Base-by-base conservation (phyloP, 1,140 invertebrate species). In the Meloidogyne floridensis region DNA sequence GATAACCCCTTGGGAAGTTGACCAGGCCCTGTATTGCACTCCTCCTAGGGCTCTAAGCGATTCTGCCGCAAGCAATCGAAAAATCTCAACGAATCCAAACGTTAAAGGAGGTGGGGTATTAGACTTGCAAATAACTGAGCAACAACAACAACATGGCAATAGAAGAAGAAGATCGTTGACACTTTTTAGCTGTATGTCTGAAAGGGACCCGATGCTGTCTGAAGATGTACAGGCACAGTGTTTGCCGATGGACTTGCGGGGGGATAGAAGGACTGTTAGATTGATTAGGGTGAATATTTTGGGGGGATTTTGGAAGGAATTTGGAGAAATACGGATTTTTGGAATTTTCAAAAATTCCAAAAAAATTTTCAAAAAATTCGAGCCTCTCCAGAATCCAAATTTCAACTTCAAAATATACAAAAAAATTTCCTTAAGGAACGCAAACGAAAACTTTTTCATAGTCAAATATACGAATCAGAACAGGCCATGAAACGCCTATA, bases 391-490 rank as follows among this genome's bases (percentile, higher is more conserved):
- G 15, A 10, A 42, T 72, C 10, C 43, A 32, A 32, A 32, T 53
- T 80, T 80, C 7, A 15, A 81, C 15, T 13, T 47, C 32, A 2
- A 54, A 47, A 54, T 32, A 77, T 42, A 13, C 18, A 69, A 72
- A 4, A 3, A 72, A 70, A 54, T 42, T 20, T 59, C 65, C 83
- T 87, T 65, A 89, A 94, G 94, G 93, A 94, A 89, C 92, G 94
- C 90, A 93, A 93, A 88, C 91, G 93, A 76, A 93, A 93, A 87
- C 87, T 94, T 18, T 93, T 93, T 88, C 93, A 94, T 84, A 93
- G 92, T 4, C 92, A 93, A 10, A 92, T 93, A 13, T 94, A 93
- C 85, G 93, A 94, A 82, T 93, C 92, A 51, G 93, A 93, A 85
- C 86, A 92, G 8, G 93, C 93, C 81, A 90, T 94, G 84, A 94